These are phyloP conservation scores for Epistrophe eligans DNA, from an alignment of 2,888 invertebrate genomes.

Conservation along the genomic window DNA sequence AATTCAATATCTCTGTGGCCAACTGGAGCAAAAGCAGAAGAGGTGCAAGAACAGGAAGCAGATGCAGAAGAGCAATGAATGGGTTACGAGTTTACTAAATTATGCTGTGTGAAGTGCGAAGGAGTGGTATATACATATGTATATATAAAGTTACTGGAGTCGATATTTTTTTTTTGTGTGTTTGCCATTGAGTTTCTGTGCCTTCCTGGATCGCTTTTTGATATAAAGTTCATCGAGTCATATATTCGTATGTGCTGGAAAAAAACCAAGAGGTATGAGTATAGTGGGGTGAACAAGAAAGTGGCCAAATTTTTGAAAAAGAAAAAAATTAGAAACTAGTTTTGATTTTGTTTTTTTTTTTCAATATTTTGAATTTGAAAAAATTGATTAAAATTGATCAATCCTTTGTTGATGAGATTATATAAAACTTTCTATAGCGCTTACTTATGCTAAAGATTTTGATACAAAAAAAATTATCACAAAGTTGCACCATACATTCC, in stretches of 20 bases:
- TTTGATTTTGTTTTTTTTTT: neutral
- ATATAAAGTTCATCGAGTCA: slow-evolving; percentile 47
- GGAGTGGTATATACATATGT: neutral
- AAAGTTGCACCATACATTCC: no score
- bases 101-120: slow-evolving; percentile 57
- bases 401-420: no score
- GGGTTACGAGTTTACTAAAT: slow-evolving; percentile 73
- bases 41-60: slow-evolving; percentile 20
- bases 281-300: slow-evolving; percentile 18
- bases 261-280: neutral
- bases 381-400: no score
- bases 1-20: slow-evolving; percentile 56
- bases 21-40: slow-evolving; percentile 16
- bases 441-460: no score
- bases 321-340: neutral
- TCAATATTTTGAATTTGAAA: no score
- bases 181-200: slow-evolving; percentile 31
- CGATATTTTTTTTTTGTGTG: slow-evolving; percentile 25
- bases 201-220: slow-evolving; percentile 32
- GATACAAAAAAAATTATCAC: no score
- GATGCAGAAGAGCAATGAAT: slow-evolving; percentile 52
- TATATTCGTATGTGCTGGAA: neutral
- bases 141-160: slow-evolving; percentile 43
- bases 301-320: neutral
- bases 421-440: no score